Conservation (phyloP, 2,113 vertebrate genomes). For the Otus sunia region DNA sequence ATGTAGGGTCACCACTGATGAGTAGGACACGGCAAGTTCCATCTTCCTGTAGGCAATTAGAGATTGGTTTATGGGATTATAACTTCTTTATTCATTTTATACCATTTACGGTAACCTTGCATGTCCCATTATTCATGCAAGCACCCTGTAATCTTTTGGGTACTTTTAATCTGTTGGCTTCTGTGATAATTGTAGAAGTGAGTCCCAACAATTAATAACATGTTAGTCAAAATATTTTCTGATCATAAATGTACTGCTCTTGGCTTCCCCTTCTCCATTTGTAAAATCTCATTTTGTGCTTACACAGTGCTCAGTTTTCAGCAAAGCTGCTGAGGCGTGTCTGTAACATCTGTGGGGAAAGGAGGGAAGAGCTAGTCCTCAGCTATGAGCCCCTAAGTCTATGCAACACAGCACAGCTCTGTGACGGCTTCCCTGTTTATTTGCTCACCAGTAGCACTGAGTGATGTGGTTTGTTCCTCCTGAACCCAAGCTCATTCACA, state of each 20-base stretch:
- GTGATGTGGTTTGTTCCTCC: neutral
- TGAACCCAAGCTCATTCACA: neutral
- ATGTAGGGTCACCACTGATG: neutral
- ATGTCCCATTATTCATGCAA: neutral
- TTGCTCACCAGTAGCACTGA: neutral
- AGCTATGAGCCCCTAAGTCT: neutral
- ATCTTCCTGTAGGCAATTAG: neutral
- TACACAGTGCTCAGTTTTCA: neutral
- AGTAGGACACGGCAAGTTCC: neutral
- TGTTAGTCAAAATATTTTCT: neutral
- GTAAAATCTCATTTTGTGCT: neutral
- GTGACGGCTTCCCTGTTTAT: neutral
- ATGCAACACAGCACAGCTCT: neutral
- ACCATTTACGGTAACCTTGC: neutral
- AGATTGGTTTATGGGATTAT: neutral
- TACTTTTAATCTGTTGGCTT: neutral
- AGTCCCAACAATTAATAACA: neutral
- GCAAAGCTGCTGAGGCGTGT: neutral
- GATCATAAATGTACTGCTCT: neutral
- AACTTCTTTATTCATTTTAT: neutral
- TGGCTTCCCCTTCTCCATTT: neutral
- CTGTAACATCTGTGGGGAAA: neutral
- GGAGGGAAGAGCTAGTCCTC: neutral
- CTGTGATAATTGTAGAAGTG: neutral
- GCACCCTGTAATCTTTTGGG: neutral